A percentile compares a stretch with the other conserved stretches of the same genome.
Conservation (phyloP, 2,113 vertebrate species). For the Callopanchax toddi region DNA sequence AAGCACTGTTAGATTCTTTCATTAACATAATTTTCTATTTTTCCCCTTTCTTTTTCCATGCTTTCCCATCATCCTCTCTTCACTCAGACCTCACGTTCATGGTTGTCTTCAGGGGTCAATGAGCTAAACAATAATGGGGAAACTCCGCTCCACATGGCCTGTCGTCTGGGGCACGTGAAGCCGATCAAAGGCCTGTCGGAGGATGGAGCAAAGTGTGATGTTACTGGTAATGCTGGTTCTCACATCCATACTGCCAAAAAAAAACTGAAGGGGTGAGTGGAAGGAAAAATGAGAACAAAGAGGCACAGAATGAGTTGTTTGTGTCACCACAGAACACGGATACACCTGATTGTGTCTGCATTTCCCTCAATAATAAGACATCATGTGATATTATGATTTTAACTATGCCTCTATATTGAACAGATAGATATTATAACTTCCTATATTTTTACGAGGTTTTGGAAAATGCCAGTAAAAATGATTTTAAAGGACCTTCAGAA, state of each 20-base stretch:
- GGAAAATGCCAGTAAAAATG: no score
- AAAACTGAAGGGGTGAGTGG: conserved; percentile 85
- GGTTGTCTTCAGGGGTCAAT: conserved; percentile 82
- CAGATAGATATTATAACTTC: no score
- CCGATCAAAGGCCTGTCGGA: conserved; percentile 85
- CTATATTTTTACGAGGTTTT: no score
- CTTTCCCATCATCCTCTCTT: not conserved
- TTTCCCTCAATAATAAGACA: no score
- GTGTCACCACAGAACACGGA: no score
- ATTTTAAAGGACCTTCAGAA: no score
- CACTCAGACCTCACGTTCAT: conserved; percentile 85
- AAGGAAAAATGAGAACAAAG: no score
- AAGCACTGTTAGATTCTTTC: no score
- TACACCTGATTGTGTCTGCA: no score
- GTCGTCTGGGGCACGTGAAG: conserved; percentile 89
- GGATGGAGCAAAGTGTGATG: conserved; percentile 82
- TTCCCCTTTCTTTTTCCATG: not conserved
- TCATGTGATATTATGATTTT: no score
- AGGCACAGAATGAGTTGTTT: no score
- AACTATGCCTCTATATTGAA: no score
- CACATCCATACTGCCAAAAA: conserved; percentile 93
- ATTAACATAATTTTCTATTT: not conserved
- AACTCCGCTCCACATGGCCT: conserved; percentile 92
- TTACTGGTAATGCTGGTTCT: conserved; percentile 82
- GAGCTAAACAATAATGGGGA: conserved; percentile 84